Percentiles rank a stretch among this genome's conserved stretches.
These are phyloP conservation scores for Syndactyla subalaris DNA, from an alignment of 2,797 vertebrate species.

Conservation along the genomic window DNA sequence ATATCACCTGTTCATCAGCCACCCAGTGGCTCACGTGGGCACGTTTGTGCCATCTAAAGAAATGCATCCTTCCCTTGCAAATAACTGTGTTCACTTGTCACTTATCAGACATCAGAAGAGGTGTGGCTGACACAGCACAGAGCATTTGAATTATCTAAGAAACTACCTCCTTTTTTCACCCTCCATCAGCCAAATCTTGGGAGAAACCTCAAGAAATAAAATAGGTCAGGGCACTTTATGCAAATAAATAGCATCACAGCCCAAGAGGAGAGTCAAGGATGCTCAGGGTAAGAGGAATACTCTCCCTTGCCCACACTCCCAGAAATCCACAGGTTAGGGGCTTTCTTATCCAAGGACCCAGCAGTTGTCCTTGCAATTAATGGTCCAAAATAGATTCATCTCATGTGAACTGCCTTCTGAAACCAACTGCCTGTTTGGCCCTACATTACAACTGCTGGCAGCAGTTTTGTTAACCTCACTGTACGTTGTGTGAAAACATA, in stretches of 20 bases:
- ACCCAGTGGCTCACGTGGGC: not conserved
- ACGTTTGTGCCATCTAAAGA: constrained; percentile 1
- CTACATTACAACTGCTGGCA: not conserved
- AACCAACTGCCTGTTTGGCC: not conserved
- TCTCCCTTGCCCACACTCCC: not conserved
- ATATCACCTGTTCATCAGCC: constrained; percentile 16
- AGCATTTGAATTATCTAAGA: constrained; percentile 40
- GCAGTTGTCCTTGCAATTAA: not conserved
- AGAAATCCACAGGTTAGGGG: not conserved
- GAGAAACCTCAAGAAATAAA: not conserved
- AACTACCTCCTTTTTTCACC: constrained; percentile 15
- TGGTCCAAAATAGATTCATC: not conserved
- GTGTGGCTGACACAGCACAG: not conserved
- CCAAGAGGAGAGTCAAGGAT: not conserved
- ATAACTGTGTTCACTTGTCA: not conserved
- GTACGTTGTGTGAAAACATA: not conserved
- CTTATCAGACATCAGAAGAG: constrained; percentile 26
- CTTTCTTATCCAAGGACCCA: not conserved
- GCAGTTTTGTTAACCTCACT: not conserved
- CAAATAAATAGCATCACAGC: not conserved
- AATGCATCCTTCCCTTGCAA: not conserved
- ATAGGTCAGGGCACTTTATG: not conserved
- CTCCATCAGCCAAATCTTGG: constrained; percentile 2
- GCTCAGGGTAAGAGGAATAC: not conserved
- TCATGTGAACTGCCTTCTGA: not conserved